Conservation (phyloP, 1,140 invertebrate species). For the Drosophila leontia region DNA sequence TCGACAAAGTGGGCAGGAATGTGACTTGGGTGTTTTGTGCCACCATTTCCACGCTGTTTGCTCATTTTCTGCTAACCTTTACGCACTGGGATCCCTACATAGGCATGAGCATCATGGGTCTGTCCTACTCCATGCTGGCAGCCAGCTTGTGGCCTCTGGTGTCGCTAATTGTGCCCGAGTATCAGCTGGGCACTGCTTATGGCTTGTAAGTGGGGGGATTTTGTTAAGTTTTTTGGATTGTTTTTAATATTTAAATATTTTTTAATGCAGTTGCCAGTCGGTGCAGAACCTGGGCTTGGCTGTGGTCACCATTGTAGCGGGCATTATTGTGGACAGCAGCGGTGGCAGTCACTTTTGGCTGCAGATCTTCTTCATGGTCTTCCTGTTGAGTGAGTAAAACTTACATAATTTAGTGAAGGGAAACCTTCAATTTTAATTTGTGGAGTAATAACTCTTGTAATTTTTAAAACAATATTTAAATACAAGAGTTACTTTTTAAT, state of each 20-base stretch:
- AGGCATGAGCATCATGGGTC: constrained; percentile 94
- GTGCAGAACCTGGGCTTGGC: constrained; percentile 98
- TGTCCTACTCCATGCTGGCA: constrained; percentile 96
- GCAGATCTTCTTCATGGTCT: constrained; percentile 96
- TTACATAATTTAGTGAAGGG: background rate
- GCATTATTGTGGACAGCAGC: constrained; percentile 92
- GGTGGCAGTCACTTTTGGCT: constrained; percentile 94
- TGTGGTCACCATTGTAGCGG: constrained; percentile 92
- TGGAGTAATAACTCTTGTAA: too few relatives aligned
- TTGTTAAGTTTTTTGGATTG: background rate
- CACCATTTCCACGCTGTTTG: constrained; percentile 90
- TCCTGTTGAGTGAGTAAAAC: constrained; percentile 87
- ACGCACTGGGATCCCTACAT: constrained; percentile 94
- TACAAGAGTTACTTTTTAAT: too few relatives aligned
- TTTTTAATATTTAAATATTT: background rate
- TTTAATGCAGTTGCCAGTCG: constrained; percentile 90
- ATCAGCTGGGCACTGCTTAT: constrained; percentile 98
- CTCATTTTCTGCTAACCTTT: constrained; percentile 94
- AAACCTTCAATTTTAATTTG: too few relatives aligned
- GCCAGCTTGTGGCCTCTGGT: constrained; percentile 98
- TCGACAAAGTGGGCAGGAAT: constrained; percentile 96
- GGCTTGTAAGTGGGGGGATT: constrained; percentile 88
- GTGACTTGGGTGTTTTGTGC: constrained; percentile 95
- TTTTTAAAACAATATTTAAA: too few relatives aligned
- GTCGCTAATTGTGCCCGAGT: constrained; percentile 94